Percentiles rank a stretch among this genome's conserved stretches.
Conservation (phyloP, 1,140 invertebrate species). For the Oscheius sp. region DNA sequence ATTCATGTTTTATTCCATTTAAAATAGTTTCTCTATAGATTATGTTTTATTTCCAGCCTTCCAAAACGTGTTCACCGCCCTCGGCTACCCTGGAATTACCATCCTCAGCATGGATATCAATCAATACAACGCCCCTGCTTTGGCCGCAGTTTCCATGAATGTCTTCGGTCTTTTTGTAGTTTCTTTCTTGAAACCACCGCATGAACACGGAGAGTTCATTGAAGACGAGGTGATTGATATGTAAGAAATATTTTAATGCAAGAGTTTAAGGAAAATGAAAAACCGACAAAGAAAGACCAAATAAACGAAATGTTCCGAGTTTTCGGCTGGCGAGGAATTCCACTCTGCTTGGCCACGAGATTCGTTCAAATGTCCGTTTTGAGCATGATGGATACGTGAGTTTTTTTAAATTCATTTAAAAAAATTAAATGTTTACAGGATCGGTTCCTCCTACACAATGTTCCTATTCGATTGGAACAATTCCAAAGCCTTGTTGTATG, state of each 20-base stretch:
- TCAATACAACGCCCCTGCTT: background rate
- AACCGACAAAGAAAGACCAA: background rate
- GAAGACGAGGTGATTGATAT: too few relatives aligned
- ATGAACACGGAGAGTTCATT: too few relatives aligned
- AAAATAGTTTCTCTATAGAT: too few relatives aligned
- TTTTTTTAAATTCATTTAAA: background rate
- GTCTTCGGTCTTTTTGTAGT: background rate
- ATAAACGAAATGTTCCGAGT: background rate
- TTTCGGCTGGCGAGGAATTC: background rate
- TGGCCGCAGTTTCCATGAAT: background rate
- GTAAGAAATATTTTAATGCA: too few relatives aligned
- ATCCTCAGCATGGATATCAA: background rate
- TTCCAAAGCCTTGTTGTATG: background rate
- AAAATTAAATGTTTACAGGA: background rate
- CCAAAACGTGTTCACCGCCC: background rate
- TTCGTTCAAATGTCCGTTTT: conserved; percentile 1
- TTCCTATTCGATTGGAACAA: background rate
- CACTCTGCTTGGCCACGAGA: background rate
- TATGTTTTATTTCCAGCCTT: background rate
- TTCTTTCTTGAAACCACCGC: background rate
- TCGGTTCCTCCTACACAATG: background rate
- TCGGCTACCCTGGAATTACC: background rate
- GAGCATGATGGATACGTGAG: conserved; percentile 6
- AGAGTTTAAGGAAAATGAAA: background rate
- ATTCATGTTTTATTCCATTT: too few relatives aligned